Percentiles rank a stretch among this genome's conserved stretches.
phyloP scores from a whole-genome alignment of 2,113 vertebrate genomes.

The Gasterosteus aculeatus region DNA sequence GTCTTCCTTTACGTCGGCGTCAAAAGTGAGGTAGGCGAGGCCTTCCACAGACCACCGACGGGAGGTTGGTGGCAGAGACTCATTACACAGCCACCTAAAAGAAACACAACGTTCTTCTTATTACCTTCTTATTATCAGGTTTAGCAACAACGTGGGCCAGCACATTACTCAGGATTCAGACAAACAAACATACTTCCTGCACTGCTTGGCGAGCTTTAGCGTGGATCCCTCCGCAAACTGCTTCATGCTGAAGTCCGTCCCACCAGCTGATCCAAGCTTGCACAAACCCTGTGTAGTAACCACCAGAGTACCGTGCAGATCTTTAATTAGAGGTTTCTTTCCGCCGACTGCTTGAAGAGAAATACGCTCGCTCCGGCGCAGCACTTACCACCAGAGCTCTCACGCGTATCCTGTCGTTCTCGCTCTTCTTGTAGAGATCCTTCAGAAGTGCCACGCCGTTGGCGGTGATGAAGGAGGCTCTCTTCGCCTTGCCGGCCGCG shows the following conservation, averaged over 20 bases:
- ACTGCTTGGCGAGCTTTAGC: slow-evolving; percentile 94
- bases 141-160: neutral
- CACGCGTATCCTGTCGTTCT: slow-evolving; percentile 94
- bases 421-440: slow-evolving; percentile 95
- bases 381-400: slow-evolving; percentile 93
- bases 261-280: slow-evolving; percentile 95
- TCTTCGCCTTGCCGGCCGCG: slow-evolving; percentile 93
- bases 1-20: slow-evolving; percentile 97
- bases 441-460: slow-evolving; percentile 94
- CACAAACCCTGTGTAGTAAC: slow-evolving; percentile 88
- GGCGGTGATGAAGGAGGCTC: slow-evolving; percentile 94
- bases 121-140: slow-evolving; percentile 4
- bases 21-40: slow-evolving; percentile 97
- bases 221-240: slow-evolving; percentile 98
- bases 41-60: slow-evolving; percentile 96
- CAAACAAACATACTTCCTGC: slow-evolving; percentile 88
- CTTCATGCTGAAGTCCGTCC: slow-evolving; percentile 99
- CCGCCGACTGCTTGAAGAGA: slow-evolving; percentile 2
- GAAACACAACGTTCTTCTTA: slow-evolving; percentile 1
- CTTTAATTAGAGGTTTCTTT: slow-evolving; percentile 4
- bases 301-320: slow-evolving; percentile 2
- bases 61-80: slow-evolving; percentile 83
- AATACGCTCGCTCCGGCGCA: neutral
- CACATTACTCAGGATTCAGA: slow-evolving; percentile 7
- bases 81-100: slow-evolving; percentile 94